These are phyloP conservation scores for Neodiprion virginianus DNA, from an alignment of 1,140 invertebrate genomes.

Conservation along the genomic window DNA sequence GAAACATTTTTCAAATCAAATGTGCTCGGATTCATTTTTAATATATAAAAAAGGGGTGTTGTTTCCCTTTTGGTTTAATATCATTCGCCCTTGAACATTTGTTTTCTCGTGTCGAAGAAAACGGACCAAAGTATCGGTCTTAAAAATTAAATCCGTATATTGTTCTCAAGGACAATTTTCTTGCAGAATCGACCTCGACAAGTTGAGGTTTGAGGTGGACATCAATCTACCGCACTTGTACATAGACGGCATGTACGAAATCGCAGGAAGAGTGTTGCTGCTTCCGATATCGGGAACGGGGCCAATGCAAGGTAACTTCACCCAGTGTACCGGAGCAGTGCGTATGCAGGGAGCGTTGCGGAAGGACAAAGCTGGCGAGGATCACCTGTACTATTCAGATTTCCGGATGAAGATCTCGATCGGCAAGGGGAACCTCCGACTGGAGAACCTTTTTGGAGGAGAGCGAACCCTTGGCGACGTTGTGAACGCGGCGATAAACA, in stretches of 20 bases:
- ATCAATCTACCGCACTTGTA: slow-evolving; percentile 64
- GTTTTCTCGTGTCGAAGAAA: background rate
- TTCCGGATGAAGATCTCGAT: slow-evolving; percentile 65
- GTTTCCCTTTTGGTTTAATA: background rate
- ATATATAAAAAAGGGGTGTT: background rate
- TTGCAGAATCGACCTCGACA: slow-evolving; percentile 61
- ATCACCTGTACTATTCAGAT: slow-evolving; percentile 63
- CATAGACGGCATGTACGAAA: slow-evolving; percentile 67
- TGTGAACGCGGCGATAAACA: slow-evolving; percentile 69
- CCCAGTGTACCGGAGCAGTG: slow-evolving; percentile 63
- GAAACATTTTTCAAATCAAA: background rate
- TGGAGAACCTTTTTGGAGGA: slow-evolving; percentile 71
- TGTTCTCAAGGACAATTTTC: slow-evolving; percentile 28
- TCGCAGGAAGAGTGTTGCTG: slow-evolving; percentile 68
- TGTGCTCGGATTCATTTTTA: background rate
- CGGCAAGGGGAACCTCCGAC: slow-evolving; percentile 63
- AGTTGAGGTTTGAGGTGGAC: slow-evolving; percentile 59
- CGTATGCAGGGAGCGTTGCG: slow-evolving; percentile 57
- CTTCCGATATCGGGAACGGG: slow-evolving; percentile 69
- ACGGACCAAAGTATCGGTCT: background rate
- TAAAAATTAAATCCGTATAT: background rate
- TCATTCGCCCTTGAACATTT: background rate
- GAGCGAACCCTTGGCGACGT: slow-evolving; percentile 63
- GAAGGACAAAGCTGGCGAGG: slow-evolving; percentile 57
- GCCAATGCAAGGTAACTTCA: slow-evolving; percentile 68